These are phyloP conservation scores for Wasmannia auropunctata DNA, from an alignment of 1,140 invertebrate species.

Conservation along the genomic window DNA sequence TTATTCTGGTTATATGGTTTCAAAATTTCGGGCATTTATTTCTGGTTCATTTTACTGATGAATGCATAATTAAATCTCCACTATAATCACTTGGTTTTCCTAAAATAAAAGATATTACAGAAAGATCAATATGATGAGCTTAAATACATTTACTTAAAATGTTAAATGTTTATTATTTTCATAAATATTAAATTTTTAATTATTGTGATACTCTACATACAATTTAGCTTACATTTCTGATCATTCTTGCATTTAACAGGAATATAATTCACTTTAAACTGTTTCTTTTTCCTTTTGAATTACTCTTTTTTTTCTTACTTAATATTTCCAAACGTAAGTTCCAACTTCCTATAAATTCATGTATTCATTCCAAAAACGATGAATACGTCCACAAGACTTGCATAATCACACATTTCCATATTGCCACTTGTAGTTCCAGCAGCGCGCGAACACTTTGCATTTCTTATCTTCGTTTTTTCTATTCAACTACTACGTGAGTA, in stretches of 20 bases:
- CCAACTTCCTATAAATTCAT: conserved; percentile 34
- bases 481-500: not conserved
- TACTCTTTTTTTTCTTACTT: not conserved
- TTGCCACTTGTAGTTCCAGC: conserved; percentile 12
- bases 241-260: not conserved
- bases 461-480: conserved; percentile 10
- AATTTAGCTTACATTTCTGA: not conserved
- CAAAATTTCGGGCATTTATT: not conserved
- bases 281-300: not conserved
- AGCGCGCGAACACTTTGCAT: not conserved
- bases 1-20: not conserved
- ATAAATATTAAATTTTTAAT: too few species aligned
- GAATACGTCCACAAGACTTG: conserved; percentile 21
- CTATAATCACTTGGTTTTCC: too few species aligned
- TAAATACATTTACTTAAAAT: too few species aligned
- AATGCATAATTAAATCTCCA: not conserved
- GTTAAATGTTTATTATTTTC: too few species aligned
- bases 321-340: conserved; percentile 28
- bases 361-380: conserved; percentile 46
- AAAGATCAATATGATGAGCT: too few species aligned
- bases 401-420: conserved; percentile 48
- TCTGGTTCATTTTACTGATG: not conserved
- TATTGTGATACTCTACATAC: conserved; percentile 6
- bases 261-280: not conserved
- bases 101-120: too few species aligned